phyloP scores from a whole-genome alignment of 2,113 vertebrate species.

The Mobula hypostoma region DNA sequence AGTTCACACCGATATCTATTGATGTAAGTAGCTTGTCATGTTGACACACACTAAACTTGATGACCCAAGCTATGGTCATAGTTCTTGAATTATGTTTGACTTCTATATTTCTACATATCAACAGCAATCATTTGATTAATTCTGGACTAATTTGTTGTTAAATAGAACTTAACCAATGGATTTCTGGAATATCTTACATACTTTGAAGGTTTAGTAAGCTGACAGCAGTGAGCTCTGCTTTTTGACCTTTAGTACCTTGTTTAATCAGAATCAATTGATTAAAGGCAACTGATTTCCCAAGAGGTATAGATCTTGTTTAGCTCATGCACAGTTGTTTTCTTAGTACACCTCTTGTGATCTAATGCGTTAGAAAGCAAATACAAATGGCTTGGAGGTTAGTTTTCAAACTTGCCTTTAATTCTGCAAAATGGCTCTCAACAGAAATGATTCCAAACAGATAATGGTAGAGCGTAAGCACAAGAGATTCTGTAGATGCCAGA shows the following conservation, averaged over 20 bases:
- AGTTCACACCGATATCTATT: background rate
- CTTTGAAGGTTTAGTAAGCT: background rate
- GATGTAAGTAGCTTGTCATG: background rate
- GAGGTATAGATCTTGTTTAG: too few species aligned
- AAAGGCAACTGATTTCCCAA: background rate
- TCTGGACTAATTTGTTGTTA: background rate
- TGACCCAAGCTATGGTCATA: background rate
- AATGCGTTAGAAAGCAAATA: too few species aligned
- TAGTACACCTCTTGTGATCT: background rate
- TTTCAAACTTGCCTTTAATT: background rate
- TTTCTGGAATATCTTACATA: background rate
- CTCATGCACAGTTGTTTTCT: background rate
- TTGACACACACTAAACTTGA: background rate
- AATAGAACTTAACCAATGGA: background rate
- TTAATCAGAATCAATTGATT: background rate
- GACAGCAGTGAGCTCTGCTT: background rate
- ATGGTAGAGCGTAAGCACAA: background rate
- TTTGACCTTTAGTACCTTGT: background rate
- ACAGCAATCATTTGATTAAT: background rate
- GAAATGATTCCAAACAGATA: background rate
- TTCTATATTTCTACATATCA: background rate
- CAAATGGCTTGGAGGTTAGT: background rate
- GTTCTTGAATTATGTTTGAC: background rate
- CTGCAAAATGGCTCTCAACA: background rate
- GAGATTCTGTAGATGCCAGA: too few species aligned